Percentiles rank a stretch among this genome's conserved stretches.
phyloP scores from a whole-genome alignment of 2,888 invertebrate species.

The Eupeodes luniger region DNA sequence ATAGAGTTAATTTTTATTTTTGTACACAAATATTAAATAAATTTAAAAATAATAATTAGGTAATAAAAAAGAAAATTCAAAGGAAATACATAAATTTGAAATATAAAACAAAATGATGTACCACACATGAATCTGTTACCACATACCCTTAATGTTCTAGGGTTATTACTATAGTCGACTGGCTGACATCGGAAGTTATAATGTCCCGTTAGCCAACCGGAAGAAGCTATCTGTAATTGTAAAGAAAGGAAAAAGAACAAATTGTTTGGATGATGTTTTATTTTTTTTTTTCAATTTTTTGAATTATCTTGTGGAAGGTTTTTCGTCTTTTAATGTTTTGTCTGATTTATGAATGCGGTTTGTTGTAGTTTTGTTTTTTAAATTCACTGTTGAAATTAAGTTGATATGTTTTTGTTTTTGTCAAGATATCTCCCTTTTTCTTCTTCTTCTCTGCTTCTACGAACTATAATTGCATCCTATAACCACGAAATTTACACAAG shows the following conservation, averaged over 20 bases:
- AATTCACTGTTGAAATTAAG: not conserved
- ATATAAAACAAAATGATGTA: slow-evolving; percentile 69
- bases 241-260: slow-evolving; percentile 78
- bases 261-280: slow-evolving; percentile 68
- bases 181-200: slow-evolving; percentile 98
- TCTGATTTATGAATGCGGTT: slow-evolving; percentile 47
- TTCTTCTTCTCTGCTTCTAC: slow-evolving; percentile 75
- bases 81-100: slow-evolving; percentile 52
- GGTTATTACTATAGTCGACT: slow-evolving; percentile 96
- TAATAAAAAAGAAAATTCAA: slow-evolving; percentile 15
- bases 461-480: slow-evolving; percentile 74
- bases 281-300: slow-evolving; percentile 40
- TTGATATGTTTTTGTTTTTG: slow-evolving; percentile 32
- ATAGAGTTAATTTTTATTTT: not conserved
- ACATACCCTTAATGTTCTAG: slow-evolving; percentile 94
- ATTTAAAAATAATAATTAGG: not conserved
- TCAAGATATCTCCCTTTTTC: slow-evolving; percentile 59
- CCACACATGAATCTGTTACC: slow-evolving; percentile 80
- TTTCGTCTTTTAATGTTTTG: slow-evolving; percentile 53
- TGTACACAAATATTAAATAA: not conserved
- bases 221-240: slow-evolving; percentile 90
- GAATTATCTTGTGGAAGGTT: slow-evolving; percentile 41
- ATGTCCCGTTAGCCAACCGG: slow-evolving; percentile 97
- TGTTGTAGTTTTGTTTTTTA: slow-evolving; percentile 28
- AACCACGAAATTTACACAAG: slow-evolving; percentile 9